Base-by-base conservation (phyloP, 2,113 vertebrate genomes). In the Hippocampus guttulatus region DNA sequence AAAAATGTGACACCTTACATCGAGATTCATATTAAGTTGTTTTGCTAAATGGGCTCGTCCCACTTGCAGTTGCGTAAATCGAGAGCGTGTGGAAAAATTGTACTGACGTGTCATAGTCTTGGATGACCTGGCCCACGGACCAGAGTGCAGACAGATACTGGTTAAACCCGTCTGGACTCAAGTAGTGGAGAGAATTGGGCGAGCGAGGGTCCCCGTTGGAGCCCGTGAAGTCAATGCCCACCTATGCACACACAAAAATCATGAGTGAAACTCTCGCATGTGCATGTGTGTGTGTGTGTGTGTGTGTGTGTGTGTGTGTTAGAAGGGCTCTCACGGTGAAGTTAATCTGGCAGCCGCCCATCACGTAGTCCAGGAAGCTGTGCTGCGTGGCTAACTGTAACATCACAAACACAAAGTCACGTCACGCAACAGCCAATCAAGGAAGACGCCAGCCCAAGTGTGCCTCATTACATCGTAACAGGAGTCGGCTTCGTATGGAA, bases 221-320 rank as follows among this genome's bases (percentile, higher is more conserved):
- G 60, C 94, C 96, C 16, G 96, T 98, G 87, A 99, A 99, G 89
- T 97, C 97, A 25, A 98, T 71, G 5, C 94, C 96, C 30, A 98
- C 96, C 97, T 98, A 52, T 0, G 65, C n/a, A 69, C 62, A 5
- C 25, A 16, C 30, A 21, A 21, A 54, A 54, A 54, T 10, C 3
- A 21, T 54, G 16, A 57, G n/a, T 23, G 3, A n/a, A 55, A 55
- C 49, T 20, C 20, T 2, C 18, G 30, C n/a, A n/a, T 30, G 30
- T 3, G 30, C n/a, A n/a, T 30, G 30, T 30, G 30, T 30, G 30
- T 30, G 30, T 30, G 30, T 30, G 3, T 30, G 27, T 30, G 27
- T 30, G 27, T 30, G 27, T 30, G 30, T 30, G n/a, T 1, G 23
- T 27, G 12, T 3, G 11, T 9, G n/a, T 11, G 11, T 25, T 5